Conservation (phyloP, 2,113 vertebrate genomes). For the Halichoerus grypus region DNA sequence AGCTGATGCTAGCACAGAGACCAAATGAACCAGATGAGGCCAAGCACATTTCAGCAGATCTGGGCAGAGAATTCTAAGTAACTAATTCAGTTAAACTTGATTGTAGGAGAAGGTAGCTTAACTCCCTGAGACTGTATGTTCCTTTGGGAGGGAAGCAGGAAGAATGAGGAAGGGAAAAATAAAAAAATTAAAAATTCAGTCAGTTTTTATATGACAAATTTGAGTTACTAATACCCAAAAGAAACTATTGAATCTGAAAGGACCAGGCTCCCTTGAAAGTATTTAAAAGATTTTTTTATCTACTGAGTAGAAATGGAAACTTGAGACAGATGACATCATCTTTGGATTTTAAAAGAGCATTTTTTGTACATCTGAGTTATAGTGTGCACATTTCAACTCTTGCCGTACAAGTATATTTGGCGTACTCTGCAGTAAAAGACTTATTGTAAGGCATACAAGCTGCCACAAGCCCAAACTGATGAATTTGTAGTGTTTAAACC, state of each 20-base stretch:
- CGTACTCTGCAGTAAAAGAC: constrained; percentile 2
- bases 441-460: neutral
- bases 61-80: neutral
- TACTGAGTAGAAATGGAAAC: constrained; percentile 47
- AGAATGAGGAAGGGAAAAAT: neutral
- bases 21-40: neutral
- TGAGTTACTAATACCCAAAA: constrained; percentile 4
- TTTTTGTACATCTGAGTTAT: constrained; percentile 56
- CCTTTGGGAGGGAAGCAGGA: neutral
- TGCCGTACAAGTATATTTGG: neutral
- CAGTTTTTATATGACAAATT: neutral
- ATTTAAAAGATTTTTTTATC: constrained; percentile 21
- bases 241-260: neutral
- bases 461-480: neutral
- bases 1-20: neutral
- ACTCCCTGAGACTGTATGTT: neutral
- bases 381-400: constrained; percentile 60
- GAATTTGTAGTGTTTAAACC: constrained; percentile 53
- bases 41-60: neutral
- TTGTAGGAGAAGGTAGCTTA: neutral
- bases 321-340: constrained; percentile 59
- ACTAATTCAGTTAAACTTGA: neutral
- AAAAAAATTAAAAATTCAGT: neutral
- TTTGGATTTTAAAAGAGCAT: constrained; percentile 44
- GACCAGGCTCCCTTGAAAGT: neutral